Conservation (phyloP, 2,888 invertebrate species). For the Drosophila cyrtoloma region DNA sequence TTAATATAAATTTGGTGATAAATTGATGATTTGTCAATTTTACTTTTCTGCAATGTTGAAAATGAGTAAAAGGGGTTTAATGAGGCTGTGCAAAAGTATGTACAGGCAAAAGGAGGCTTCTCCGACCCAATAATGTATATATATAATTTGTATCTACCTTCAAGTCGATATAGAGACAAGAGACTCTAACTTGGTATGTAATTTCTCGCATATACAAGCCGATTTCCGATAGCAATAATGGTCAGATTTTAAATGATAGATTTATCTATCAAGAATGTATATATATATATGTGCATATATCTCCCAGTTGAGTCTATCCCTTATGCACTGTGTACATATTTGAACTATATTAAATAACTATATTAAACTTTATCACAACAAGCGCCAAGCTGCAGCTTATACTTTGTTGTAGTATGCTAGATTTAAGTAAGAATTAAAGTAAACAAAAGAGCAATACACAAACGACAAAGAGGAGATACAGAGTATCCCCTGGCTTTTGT, state of each 20-base stretch:
- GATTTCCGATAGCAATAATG: accelerated
- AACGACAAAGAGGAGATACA: background rate
- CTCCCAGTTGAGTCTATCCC: background rate
- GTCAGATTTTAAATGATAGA: background rate
- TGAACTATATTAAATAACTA: background rate
- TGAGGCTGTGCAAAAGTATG: background rate
- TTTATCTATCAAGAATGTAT: background rate
- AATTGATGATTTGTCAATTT: background rate
- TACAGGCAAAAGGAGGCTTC: background rate
- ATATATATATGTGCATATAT: background rate
- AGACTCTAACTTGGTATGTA: background rate
- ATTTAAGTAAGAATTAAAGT: constrained; percentile 19
- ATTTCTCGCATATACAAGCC: background rate
- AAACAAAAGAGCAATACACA: constrained; percentile 1
- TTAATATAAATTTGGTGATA: background rate
- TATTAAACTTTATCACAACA: constrained; percentile 16
- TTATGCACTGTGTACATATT: constrained; percentile 12
- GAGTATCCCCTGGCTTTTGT: constrained; percentile 6
- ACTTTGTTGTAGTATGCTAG: constrained; percentile 13
- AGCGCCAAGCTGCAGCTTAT: constrained; percentile 22
- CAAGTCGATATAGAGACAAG: background rate
- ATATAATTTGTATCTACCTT: background rate
- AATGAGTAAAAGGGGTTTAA: background rate
- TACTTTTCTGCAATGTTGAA: background rate
- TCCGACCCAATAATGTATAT: background rate